Evolutionary conservation across 2,797 vertebrate species (phyloP).

Genomic region (Pyrocephalus nanus): DNA sequence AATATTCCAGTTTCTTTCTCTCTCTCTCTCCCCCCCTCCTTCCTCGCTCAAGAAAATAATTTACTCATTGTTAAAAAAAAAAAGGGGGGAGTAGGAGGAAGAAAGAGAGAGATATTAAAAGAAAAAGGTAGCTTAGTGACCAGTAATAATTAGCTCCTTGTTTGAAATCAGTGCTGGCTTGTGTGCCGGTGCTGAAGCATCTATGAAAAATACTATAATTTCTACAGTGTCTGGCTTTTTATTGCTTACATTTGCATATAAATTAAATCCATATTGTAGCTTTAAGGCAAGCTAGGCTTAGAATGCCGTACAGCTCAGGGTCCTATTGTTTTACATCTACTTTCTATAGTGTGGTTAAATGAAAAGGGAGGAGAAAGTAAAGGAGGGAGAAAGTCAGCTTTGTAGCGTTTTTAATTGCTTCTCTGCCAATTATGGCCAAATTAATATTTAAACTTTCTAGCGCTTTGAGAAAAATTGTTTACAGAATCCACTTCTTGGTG

Average conservation of each 20-base stretch:
- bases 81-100: background rate
- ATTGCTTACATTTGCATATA: conserved; percentile 87
- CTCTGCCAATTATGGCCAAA: conserved; percentile 78
- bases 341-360: conserved; percentile 81
- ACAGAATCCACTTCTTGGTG: conserved; percentile 55
- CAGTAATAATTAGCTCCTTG: conserved; percentile 79
- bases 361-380: conserved; percentile 78
- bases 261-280: conserved; percentile 94
- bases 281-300: conserved; percentile 91
- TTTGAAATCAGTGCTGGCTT: conserved; percentile 69
- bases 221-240: conserved; percentile 84
- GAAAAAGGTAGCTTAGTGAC: conserved; percentile 72
- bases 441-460: conserved; percentile 82
- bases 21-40: background rate
- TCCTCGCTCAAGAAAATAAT: conserved; percentile 50
- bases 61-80: conserved; percentile 62
- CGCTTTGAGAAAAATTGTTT: conserved; percentile 74
- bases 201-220: conserved; percentile 85
- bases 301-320: conserved; percentile 83
- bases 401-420: conserved; percentile 85
- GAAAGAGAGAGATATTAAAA: conserved; percentile 61
- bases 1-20: conserved; percentile 64
- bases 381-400: conserved; percentile 78
- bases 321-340: conserved; percentile 92
- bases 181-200: conserved; percentile 60